Evolutionary conservation across 2,888 invertebrate species (phyloP), one percentile per base, ranked within the genome.

Genomic region (Azorinus chamasolen): DNA sequence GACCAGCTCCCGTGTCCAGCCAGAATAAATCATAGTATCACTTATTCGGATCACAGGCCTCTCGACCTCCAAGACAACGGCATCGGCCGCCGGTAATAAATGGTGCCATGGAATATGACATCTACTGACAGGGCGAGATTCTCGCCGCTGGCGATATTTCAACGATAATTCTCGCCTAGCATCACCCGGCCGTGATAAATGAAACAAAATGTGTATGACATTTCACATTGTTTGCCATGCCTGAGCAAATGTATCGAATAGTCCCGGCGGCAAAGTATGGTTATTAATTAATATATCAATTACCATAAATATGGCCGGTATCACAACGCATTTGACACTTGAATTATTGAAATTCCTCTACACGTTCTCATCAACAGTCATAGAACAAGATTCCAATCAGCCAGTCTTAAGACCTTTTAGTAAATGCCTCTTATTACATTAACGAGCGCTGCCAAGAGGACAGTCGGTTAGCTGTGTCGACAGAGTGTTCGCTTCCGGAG

Each of bases 261-360:
- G 64, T 51, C 14, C 55, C 55, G 39, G 43, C 58, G 46, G 54
- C 64, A 59, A 68, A 72, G 57, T 69, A 59, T 58, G 78, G 59
- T 78, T 78, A 78, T 78, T 78, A 78, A 78, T 78, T 78, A 78
- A 69, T 72, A 61, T 55, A 69, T 69, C 78, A 78, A 78, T 78
- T 78, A 78, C 53, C 72, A 78, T 73, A 72, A 78, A 78, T 78
- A 78, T 73, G 72, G 72, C 62, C 43, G 62, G 20, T 50, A 50
- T 62, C 62, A 62, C 32, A 62, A 39, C 50, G 48, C 25, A 20
- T 37, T 20, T 14, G 51, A 25, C 18, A 25, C 51, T 3, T 14
- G 51, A 32, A 32, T 32, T 32, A 32, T 32, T 32, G 32, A 32
- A 32, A 32, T 32, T 32, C 32, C 32, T 32, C 32, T 10, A 10